Base-by-base conservation (phyloP, 2,113 vertebrate genomes). In the Brevimyrus niger region DNA sequence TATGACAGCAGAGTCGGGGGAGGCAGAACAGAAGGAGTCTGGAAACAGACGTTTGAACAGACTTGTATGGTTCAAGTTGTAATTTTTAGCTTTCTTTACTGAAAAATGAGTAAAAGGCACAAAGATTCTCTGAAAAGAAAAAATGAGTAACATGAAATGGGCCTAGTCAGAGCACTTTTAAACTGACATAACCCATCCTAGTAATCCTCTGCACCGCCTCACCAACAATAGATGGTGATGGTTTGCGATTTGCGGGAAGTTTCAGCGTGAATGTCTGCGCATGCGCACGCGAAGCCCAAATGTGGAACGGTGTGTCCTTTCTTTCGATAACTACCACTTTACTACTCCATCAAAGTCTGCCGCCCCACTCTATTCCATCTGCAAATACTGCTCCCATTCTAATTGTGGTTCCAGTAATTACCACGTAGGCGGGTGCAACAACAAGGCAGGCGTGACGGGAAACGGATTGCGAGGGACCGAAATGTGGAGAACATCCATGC, bases 321-420 rank as follows among this genome's bases (percentile, higher is more conserved):
- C 87, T 76, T 86, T 86, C 50, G 9, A 90, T 58, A 89, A 76
- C 88, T 55, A 88, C 58, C 55, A 89, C 88, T 86, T 88, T 88
- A 55, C 19, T 47, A 61, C 69, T 90, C 90, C 87, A 53, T 87
- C 90, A 90, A 91, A 84, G 90, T 80, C 87, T 88, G 19, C 35
- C 89, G 44, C 76, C 89, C 89, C 89, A 65, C 89, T 86, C 83
- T 88, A 73, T 87, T 84, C 89, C 76, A 69, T 89, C 69, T 42
- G 76, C 86, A 21, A 21, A 88, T 91, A 88, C 89, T 80, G 87
- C 88, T 44, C 47, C 69, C 80, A 46, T 91, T 47, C 83, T 92
- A 90, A 92, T 91, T 91, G 91, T 87, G 92, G 83, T 90, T 89
- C 90, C 76, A 88, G 88, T 91, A 91, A 91, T 93, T 92, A 93